Conservation (phyloP, 1,140 invertebrate species). For the Drosophila hydei region DNA sequence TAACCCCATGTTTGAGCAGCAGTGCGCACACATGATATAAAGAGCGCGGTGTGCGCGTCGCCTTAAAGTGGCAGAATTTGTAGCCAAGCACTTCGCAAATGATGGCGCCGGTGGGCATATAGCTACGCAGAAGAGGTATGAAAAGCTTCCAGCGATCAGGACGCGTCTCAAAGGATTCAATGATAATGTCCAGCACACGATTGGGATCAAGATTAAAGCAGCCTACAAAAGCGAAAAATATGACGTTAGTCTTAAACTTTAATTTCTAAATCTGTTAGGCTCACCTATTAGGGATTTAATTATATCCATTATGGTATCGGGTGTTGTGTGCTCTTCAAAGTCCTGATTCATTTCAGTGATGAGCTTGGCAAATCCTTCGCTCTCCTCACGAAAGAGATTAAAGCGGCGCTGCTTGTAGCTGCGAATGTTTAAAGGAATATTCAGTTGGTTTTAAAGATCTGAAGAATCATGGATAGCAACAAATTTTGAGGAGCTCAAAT, state of each 20-base stretch:
- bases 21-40: constrained; percentile 95
- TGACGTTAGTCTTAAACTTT: not conserved
- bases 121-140: constrained; percentile 92
- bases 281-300: constrained; percentile 97
- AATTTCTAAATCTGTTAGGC: constrained; percentile 3
- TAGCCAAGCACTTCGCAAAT: constrained; percentile 97
- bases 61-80: constrained; percentile 93
- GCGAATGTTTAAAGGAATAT: constrained; percentile 16
- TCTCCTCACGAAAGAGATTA: constrained; percentile 99
- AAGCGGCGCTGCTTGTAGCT: constrained; percentile 99
- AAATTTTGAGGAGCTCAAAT: too few species aligned
- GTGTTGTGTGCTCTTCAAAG: constrained; percentile 87
- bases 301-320: constrained; percentile 90
- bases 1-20: constrained; percentile 94
- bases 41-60: constrained; percentile 90
- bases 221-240: constrained; percentile 87
- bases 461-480: too few species aligned
- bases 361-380: constrained; percentile 99
- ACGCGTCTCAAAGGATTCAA: constrained; percentile 98
- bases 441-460: not conserved
- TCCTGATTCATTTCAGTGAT: constrained; percentile 98
- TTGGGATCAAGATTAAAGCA: constrained; percentile 99
- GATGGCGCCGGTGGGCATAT: constrained; percentile 93
- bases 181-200: constrained; percentile 96
- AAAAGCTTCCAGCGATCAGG: constrained; percentile 91